Evolutionary conservation across 2,888 invertebrate species (phyloP).

Genomic region (Halictus ligatus): DNA sequence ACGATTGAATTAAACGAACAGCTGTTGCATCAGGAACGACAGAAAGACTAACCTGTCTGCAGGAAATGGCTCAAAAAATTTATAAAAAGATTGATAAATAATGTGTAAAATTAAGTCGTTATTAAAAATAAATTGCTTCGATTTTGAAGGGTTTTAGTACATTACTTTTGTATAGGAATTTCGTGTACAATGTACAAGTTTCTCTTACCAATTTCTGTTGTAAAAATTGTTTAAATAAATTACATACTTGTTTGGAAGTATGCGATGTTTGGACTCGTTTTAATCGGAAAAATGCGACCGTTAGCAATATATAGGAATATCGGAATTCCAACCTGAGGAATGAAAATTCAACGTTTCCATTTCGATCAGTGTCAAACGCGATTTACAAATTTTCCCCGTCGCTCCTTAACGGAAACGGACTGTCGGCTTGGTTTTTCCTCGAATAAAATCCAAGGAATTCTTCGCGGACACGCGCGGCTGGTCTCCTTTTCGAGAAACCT

Average conservation of each 20-base stretch:
- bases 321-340: not conserved
- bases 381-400: not conserved
- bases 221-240: not conserved
- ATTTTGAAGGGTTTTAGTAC: too few relatives aligned
- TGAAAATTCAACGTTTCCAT: not conserved
- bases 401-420: not conserved
- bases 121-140: too few relatives aligned
- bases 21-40: too few relatives aligned
- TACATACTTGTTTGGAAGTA: not conserved
- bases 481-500: not conserved
- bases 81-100: too few relatives aligned
- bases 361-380: not conserved
- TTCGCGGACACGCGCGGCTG: not conserved
- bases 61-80: too few relatives aligned
- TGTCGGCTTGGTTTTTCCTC: not conserved
- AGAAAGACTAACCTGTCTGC: too few relatives aligned
- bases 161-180: too few relatives aligned
- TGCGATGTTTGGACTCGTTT: not conserved
- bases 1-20: too few relatives aligned
- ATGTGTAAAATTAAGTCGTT: too few relatives aligned
- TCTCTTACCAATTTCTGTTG: too few relatives aligned
- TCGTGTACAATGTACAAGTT: too few relatives aligned
- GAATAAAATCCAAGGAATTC: not conserved
- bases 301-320: not conserved
- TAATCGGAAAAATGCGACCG: not conserved